Conservation (phyloP, 1,140 invertebrate genomes). For the Drosophila grimshawi region DNA sequence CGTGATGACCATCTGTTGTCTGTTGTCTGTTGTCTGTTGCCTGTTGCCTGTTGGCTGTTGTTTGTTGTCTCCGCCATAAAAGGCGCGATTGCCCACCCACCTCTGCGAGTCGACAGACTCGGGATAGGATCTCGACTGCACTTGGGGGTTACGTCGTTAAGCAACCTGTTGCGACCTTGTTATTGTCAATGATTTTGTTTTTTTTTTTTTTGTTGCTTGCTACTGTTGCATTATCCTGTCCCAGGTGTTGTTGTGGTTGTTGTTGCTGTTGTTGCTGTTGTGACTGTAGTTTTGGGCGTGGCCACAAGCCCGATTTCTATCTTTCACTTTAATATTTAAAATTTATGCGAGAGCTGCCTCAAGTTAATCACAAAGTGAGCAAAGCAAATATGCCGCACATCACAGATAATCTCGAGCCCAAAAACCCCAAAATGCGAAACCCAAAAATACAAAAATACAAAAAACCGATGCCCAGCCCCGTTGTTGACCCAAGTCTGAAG, state of each 20-base stretch:
- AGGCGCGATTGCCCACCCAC: conserved; percentile 49
- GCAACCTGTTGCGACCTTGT: conserved; percentile 38
- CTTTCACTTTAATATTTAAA: conserved; percentile 73
- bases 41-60: neutral
- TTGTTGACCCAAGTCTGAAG: conserved; percentile 19
- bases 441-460: conserved; percentile 1
- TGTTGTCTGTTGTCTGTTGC: conserved; percentile 1
- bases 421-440: conserved; percentile 19
- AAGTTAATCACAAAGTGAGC: conserved; percentile 65
- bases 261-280: neutral
- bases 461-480: neutral
- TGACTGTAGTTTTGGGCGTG: conserved; percentile 33
- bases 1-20: conserved; percentile 71
- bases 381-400: conserved; percentile 61
- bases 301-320: conserved; percentile 60
- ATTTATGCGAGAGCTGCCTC: conserved; percentile 47
- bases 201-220: conserved; percentile 6
- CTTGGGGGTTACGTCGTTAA: conserved; percentile 35
- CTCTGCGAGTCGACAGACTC: conserved; percentile 5
- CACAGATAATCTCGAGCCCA: conserved; percentile 58
- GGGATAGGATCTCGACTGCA: conserved; percentile 5
- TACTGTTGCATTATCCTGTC: conserved; percentile 11
- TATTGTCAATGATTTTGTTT: conserved; percentile 11
- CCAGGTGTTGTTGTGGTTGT: neutral
- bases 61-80: conserved; percentile 24